Evolutionary conservation across 1,140 invertebrate genomes (phyloP), one percentile per base, ranked within the genome.

Genomic region (Chionoecetes opilio): DNA sequence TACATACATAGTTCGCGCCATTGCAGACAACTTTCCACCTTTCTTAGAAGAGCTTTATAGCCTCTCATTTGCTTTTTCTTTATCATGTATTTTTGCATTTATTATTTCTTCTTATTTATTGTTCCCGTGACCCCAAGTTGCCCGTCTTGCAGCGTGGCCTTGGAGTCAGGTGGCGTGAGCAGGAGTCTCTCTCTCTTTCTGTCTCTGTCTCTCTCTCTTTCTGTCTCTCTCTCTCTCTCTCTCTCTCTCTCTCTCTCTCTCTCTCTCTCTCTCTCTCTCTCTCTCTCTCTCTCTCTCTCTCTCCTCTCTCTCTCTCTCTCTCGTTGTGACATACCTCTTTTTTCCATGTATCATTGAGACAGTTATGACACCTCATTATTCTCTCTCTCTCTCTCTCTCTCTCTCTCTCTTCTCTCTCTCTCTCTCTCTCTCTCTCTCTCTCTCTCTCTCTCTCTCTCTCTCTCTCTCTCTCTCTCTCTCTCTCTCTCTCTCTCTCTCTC

Each of bases 161-260:
- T 75, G 63, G 63, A 75, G 63, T n/a, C 63, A n/a, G 63, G 63
- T 75, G 11, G 63, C 63, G 6, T 75, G 63, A 75, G 63, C 21
- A 8, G 5, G 41, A n/a, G 63, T 75, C 0, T n/a, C 6, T 11
- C n/a, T 11, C 63, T 11, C 63, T n/a, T 26, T 75, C 63, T 75
- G 21, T 75, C 63, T 75, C 63, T 75, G 21, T 75, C 63, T 75
- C 63, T 75, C 63, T 75, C 63, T 75, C 63, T 75, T 26, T 75
- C 63, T 75, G 21, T 75, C 63, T 75, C 63, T 75, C 63, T 75
- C 63, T 75, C 6, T n/a, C 63, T 75, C 53, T 75, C 53, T 75
- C 53, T 75, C 53, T 75, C 53, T 75, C 53, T 75, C 53, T 75
- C 53, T 75, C 53, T 75, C 53, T 75, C 53, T 75, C 53, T 75